These are phyloP conservation scores for Cryptus armator DNA, from an alignment of 2,888 invertebrate genomes.

Conservation along the genomic window DNA sequence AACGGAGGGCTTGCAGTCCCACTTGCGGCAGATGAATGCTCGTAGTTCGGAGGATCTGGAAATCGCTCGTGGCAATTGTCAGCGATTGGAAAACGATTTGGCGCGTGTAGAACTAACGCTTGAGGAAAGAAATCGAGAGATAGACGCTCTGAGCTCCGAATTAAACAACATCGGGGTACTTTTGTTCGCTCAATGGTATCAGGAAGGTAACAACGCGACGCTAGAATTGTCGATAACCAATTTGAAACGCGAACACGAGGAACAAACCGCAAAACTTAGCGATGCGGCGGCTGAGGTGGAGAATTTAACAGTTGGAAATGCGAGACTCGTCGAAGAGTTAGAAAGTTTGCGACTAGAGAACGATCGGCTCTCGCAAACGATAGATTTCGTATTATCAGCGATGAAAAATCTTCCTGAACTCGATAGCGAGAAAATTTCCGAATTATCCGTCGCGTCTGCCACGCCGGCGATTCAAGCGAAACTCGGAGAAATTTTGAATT, in stretches of 20 bases:
- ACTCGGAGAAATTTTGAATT: conserved; percentile 36
- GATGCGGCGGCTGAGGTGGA: conserved; percentile 43
- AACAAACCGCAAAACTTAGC: conserved; percentile 34
- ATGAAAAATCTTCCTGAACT: conserved; percentile 16
- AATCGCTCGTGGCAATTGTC: conserved; percentile 52
- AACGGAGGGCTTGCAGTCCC: conserved; percentile 62
- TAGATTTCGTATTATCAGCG: conserved; percentile 28
- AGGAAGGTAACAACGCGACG: conserved; percentile 40
- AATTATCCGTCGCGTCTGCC: neutral
- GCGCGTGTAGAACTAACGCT: conserved; percentile 55
- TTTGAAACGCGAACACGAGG: conserved; percentile 49
- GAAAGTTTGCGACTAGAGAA: conserved; percentile 15
- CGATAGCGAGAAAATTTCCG: neutral
- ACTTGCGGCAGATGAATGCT: conserved; percentile 53
- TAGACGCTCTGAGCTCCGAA: conserved; percentile 69
- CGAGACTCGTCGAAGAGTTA: conserved; percentile 9
- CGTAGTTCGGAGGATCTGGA: conserved; percentile 53
- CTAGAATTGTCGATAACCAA: conserved; percentile 74
- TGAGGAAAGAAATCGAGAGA: conserved; percentile 64
- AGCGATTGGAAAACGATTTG: conserved; percentile 60
- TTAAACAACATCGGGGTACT: conserved; percentile 63
- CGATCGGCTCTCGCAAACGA: neutral
- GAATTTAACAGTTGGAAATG: conserved; percentile 21
- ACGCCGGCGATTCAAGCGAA: conserved; percentile 8
- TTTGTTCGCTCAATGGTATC: conserved; percentile 55